These are phyloP conservation scores for Hypanus sabinus DNA, from an alignment of 2,113 vertebrate genomes.

Conservation along the genomic window DNA sequence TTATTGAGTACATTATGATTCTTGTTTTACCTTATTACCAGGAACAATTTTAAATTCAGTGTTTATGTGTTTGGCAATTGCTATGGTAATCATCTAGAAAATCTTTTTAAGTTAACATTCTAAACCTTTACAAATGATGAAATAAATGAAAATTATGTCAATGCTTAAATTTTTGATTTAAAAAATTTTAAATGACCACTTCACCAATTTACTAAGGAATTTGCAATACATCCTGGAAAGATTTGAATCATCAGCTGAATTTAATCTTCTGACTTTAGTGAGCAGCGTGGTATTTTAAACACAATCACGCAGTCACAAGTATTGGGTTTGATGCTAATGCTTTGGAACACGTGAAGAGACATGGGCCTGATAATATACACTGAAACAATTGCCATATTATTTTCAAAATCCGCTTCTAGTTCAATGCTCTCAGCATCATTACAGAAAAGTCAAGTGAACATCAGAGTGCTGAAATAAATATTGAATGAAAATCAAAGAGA, in stretches of 20 bases:
- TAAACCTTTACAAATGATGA: background rate
- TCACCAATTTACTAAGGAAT: background rate
- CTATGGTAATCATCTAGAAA: background rate
- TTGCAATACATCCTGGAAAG: background rate
- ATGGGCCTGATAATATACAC: background rate
- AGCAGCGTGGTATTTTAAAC: too few species aligned
- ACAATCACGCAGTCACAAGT: background rate
- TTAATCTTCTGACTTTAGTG: background rate
- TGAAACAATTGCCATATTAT: background rate
- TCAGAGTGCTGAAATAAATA: background rate
- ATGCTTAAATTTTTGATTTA: background rate
- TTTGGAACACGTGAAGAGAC: background rate
- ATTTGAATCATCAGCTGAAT: background rate
- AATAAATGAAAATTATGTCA: background rate
- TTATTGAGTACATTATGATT: background rate
- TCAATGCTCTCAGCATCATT: background rate
- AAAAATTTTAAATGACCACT: conserved; percentile 13
- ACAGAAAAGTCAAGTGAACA: background rate
- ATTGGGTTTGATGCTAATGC: background rate
- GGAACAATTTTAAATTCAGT: background rate
- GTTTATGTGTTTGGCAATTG: conserved; percentile 16
- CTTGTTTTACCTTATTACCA: background rate
- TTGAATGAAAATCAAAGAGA: background rate
- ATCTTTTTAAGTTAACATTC: background rate
- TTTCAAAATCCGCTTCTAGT: background rate